Conservation (phyloP, 2,888 invertebrate genomes). For the Busseola fusca region DNA sequence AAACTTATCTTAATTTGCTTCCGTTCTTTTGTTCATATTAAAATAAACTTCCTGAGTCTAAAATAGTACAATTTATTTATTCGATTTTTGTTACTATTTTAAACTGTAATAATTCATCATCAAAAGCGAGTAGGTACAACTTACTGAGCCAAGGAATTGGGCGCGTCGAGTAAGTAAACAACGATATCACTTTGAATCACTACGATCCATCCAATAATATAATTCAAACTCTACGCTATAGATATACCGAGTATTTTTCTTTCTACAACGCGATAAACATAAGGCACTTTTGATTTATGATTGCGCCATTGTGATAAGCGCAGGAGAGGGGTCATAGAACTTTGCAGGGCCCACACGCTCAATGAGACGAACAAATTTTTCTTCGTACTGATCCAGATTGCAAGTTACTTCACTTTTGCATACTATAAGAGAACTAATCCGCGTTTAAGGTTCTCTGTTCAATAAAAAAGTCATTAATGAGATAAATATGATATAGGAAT, state of each 20-base stretch:
- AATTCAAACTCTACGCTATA: constrained; percentile 56
- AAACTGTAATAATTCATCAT: constrained; percentile 19
- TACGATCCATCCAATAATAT: constrained; percentile 29
- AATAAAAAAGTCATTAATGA: background rate
- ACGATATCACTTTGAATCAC: constrained; percentile 72
- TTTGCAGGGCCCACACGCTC: constrained; percentile 75
- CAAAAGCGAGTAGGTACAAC: constrained; percentile 29
- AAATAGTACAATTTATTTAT: constrained; percentile 18
- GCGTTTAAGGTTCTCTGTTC: background rate
- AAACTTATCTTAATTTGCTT: background rate
- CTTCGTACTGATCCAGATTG: constrained; percentile 43
- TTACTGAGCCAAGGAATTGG: constrained; percentile 67
- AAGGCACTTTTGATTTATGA: constrained; percentile 69
- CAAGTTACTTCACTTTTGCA: constrained; percentile 49
- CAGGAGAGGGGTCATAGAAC: constrained; percentile 85
- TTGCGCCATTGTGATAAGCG: constrained; percentile 79
- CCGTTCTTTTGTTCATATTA: constrained; percentile 1
- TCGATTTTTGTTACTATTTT: constrained; percentile 16
- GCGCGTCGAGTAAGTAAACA: constrained; percentile 72
- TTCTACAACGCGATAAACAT: constrained; percentile 56
- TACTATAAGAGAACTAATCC: constrained; percentile 3
- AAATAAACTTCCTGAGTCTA: background rate
- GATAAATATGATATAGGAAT: constrained; percentile 16
- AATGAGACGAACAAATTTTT: constrained; percentile 58
- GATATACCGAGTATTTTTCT: constrained; percentile 57